These are phyloP conservation scores for Leguminivora glycinivorella DNA, from an alignment of 1,140 invertebrate species.

Conservation along the genomic window DNA sequence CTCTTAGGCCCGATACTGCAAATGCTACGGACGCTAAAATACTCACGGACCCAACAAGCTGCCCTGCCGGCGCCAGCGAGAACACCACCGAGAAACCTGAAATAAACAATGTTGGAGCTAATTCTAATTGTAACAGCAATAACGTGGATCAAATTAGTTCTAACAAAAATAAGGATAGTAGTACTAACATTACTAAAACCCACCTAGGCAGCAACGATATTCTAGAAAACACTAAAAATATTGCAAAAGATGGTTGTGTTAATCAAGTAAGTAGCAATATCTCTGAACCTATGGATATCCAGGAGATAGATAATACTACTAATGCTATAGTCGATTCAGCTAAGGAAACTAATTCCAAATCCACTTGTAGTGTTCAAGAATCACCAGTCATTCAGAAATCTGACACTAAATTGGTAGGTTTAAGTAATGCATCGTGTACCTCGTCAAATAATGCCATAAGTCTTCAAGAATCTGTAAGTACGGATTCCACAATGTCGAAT, in stretches of 20 bases:
- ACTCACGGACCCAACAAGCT: neutral
- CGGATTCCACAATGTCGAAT: constrained; percentile 6
- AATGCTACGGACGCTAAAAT: neutral
- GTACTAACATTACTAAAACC: neutral
- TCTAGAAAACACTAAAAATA: neutral
- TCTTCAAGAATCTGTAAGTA: neutral
- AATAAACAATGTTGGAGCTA: neutral
- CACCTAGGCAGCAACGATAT: neutral
- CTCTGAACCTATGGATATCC: constrained; percentile 12
- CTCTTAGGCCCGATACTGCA: neutral
- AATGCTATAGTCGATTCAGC: neutral
- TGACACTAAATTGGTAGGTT: neutral
- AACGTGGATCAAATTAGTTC: neutral
- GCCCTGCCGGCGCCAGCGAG: neutral
- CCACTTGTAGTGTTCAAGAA: neutral
- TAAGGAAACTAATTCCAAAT: neutral
- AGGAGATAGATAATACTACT: constrained; percentile 1
- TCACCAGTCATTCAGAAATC: neutral
- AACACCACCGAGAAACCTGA: neutral
- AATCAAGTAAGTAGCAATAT: constrained; percentile 18
- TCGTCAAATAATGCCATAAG: constrained; percentile 9
- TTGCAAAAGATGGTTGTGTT: constrained; percentile 17
- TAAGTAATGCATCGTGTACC: neutral
- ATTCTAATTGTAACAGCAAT: neutral
- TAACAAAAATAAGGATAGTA: constrained; percentile 2